Evolutionary conservation across 2,888 invertebrate genomes (phyloP), one percentile per base, ranked within the genome.

Genomic region (Athalia rosae): DNA sequence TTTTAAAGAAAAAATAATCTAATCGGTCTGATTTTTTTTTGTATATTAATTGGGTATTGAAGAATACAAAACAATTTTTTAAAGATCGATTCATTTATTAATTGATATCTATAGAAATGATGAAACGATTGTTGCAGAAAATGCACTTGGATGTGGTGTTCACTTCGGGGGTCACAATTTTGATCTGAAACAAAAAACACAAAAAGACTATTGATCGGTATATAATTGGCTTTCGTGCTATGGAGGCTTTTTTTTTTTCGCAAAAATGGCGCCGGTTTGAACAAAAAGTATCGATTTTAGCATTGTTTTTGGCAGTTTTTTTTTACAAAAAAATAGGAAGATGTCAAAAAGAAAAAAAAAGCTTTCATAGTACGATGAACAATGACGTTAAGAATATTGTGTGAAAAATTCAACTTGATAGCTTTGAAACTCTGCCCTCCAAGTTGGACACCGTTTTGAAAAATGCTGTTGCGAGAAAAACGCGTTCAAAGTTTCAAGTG

Each of bases 31-130:
- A 59, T 59, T 59, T 59, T 58, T 59, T 59, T 59, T 59, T 59
- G 59, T 59, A 59, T 59, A 59, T 59, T 59, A 59, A 59, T 59
- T 59, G 59, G 59, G 59, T 59, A 59, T 59, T 59, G 59, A 59
- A 59, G 3, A 59, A 59, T 59, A 59, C 59, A 28, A 59, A 59
- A 59, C 59, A 59, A 59, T 59, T 59, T 59, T 59, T 59, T 15
- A 59, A 59, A 59, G 59, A 59, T 59, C 59, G 59, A 59, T 59
- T 59, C 59, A 59, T 59, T 59, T 59, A 28, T 59, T 59, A 59
- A 28, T 59, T 59, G 59, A 59, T 59, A 59, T 59, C 59, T 59
- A 59, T 59, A 59, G 59, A 59, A 59, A 59, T 59, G 59, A 59
- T 59, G 59, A 59, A 59, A 59, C 28, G 59, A 53, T 53, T 53